Base-by-base conservation (phyloP, 2,113 vertebrate genomes). In the Nasalis larvatus region DNA sequence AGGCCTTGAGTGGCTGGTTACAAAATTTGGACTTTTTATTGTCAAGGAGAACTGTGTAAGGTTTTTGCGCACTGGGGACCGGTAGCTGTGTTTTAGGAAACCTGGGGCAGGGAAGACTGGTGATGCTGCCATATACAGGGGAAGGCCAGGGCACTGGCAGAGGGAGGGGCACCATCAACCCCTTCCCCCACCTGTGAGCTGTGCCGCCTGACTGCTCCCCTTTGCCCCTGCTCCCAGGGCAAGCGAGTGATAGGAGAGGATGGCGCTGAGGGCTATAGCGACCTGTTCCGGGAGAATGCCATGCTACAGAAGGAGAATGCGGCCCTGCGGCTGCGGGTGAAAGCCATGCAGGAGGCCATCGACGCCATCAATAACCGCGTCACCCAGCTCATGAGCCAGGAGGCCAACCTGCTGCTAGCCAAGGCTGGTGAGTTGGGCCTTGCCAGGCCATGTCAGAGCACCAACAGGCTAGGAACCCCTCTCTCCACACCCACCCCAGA, bases 321-420 rank as follows among this genome's bases (percentile, higher is more conserved):
- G 90, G 98, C 99, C 0, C 98, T 99, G 97, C 99, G 99, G 14
- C 99, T 99, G 98, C 97, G 99, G 12, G 99, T 99, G 12, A 99
- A 99, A 98, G 99, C 99, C 98, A 99, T 99, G 99, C 99, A 99
- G 98, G 99, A 99, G 98, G 99, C 99, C 97, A 99, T 99, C 0
- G 99, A 99, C 4, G 99, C 99, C 86, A 99, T 99, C 97, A 99
- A 99, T 98, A 98, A 95, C 81, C 99, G 99, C 0, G 99, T 99
- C 95, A 99, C 99, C 3, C 99, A 99, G 4, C 98, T 99, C 95
- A 99, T 99, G 98, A 99, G 99, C 98, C 99, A 99, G 84, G 99
- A 99, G 98, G 99, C 99, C 98, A 99, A 98, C 96, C 82, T 99
- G 77, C 99, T 99, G 95, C 99, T 99, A 98, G 99, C 99, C 96